Percentiles rank a stretch among this genome's conserved stretches.
Evolutionary conservation across 2,888 invertebrate species (phyloP).

Genomic region (Machimus atricapillus): DNA sequence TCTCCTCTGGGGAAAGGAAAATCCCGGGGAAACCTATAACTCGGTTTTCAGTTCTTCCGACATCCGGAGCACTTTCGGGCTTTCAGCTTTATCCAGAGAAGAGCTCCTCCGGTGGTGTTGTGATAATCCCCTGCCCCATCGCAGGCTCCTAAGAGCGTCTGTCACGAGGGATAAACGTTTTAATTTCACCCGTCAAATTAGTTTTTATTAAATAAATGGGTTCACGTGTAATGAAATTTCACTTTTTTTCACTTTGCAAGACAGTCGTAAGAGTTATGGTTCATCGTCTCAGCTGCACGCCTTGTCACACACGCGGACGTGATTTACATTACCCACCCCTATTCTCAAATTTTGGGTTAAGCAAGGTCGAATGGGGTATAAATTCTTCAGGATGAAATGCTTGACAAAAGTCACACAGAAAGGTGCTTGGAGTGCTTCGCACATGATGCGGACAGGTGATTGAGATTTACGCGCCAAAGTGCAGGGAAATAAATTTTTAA

Average conservation of each 20-base stretch:
- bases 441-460: neutral
- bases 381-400: neutral
- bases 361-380: neutral
- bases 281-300: neutral
- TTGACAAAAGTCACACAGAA: neutral
- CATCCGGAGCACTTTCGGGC: neutral
- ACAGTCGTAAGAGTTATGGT: neutral
- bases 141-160: neutral
- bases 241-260: neutral
- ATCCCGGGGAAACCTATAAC: neutral
- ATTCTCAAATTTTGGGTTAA: neutral
- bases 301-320: neutral
- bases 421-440: neutral
- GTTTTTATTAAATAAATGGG: constrained; percentile 4
- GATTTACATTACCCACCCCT: neutral
- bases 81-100: neutral
- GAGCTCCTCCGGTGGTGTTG: neutral
- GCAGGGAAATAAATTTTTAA: neutral
- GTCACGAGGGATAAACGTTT: neutral
- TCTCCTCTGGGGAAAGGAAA: neutral
- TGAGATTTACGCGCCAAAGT: neutral
- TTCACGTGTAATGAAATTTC: neutral
- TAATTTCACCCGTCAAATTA: constrained; percentile 14
- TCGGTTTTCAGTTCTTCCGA: neutral
- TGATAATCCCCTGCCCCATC: neutral